phyloP scores from a whole-genome alignment of 1,140 invertebrate genomes.

The Latrodectus geometricus region DNA sequence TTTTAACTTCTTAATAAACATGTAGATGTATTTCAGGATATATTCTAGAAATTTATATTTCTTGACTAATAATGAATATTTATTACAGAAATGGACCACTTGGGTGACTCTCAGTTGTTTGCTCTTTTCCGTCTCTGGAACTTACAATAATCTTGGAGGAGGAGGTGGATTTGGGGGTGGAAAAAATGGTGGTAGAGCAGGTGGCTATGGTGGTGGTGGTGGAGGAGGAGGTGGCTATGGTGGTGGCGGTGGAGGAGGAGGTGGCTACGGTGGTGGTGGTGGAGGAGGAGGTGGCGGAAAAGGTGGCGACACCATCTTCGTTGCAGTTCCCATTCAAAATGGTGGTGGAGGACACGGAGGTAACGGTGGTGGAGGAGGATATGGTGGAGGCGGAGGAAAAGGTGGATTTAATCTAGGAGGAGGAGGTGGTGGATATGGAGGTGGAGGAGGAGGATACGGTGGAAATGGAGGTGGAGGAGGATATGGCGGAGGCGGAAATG shows the following conservation, averaged over 20 bases:
- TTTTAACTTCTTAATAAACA: no score
- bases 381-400: not conserved
- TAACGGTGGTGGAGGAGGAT: not conserved
- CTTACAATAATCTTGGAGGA: constrained; percentile 26
- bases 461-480: not conserved
- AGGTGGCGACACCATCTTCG: constrained; percentile 22
- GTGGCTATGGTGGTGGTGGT: constrained; percentile 24
- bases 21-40: no score
- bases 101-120: constrained; percentile 32
- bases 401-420: not conserved
- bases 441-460: constrained; percentile 21
- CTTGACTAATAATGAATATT: no score
- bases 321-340: constrained; percentile 27
- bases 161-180: constrained; percentile 19
- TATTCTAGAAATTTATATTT: no score
- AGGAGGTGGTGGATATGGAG: not conserved
- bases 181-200: not conserved
- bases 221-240: constrained; percentile 14
- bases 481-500: not conserved
- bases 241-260: constrained; percentile 22
- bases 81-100: not conserved
- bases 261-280: constrained; percentile 16
- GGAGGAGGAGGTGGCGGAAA: constrained; percentile 7
- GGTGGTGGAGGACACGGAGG: constrained; percentile 3
- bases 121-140: constrained; percentile 18